These are phyloP conservation scores for Blastomussa wellsi DNA, from an alignment of 92 coral and sea anemone genomes.

Conservation along the genomic window DNA sequence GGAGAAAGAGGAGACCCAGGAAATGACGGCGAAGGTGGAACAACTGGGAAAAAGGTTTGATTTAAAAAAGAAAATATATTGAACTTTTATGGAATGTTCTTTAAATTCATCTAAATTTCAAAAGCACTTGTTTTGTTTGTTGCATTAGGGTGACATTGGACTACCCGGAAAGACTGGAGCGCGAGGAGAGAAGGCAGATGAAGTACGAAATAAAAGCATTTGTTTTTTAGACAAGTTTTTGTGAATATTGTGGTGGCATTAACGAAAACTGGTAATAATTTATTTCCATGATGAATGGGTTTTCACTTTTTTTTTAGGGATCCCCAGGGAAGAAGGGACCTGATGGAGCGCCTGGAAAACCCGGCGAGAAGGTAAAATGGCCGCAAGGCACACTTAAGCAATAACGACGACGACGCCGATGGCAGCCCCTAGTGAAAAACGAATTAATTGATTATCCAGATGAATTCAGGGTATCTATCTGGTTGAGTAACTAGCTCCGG, in stretches of 20 bases:
- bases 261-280: background rate
- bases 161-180: slow-evolving; percentile 41
- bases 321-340: slow-evolving; percentile 66
- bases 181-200: slow-evolving; percentile 40
- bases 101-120: background rate
- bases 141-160: slow-evolving; percentile 49
- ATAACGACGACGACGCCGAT: no score
- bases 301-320: slow-evolving; percentile 45
- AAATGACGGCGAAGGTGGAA: slow-evolving; percentile 68
- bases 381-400: no score
- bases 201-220: slow-evolving; percentile 27
- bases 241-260: background rate
- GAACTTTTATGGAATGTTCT: background rate
- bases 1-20: slow-evolving; percentile 81
- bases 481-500: no score
- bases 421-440: no score
- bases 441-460: no score
- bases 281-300: background rate
- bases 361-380: slow-evolving; percentile 63
- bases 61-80: background rate
- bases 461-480: no score
- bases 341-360: slow-evolving; percentile 56
- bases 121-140: background rate
- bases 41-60: slow-evolving; percentile 19
- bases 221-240: background rate